Conservation (phyloP, 2,113 vertebrate species). For the Thamnaconus septentrionalis region DNA sequence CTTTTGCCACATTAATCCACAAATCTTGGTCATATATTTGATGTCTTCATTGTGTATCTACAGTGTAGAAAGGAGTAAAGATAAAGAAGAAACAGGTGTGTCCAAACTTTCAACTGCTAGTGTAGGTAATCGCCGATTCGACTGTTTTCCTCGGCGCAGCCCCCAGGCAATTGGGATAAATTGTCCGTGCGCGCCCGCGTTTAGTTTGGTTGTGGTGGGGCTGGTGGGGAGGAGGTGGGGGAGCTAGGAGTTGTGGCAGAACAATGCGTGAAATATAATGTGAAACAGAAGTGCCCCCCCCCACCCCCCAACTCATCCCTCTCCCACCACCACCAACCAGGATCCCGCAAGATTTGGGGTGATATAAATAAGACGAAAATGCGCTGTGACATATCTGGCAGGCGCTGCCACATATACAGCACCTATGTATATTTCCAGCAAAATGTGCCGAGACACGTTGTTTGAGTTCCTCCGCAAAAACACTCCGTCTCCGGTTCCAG, state of each 20-base stretch:
- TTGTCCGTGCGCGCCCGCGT: background rate
- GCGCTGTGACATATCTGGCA: slow-evolving; percentile 48
- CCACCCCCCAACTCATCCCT: too few species aligned
- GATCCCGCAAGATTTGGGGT: slow-evolving; percentile 27
- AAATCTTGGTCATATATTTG: too few species aligned
- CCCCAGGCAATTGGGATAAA: slow-evolving; percentile 31
- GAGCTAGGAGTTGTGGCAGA: slow-evolving; percentile 16
- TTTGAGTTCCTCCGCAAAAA: slow-evolving; percentile 28
- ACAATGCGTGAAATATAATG: slow-evolving; percentile 45
- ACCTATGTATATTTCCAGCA: slow-evolving; percentile 24
- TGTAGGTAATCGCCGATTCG: slow-evolving; percentile 13
- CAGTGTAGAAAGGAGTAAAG: too few species aligned
- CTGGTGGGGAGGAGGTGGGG: background rate
- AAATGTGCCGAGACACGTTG: slow-evolving; percentile 25
- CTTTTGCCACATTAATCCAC: too few species aligned
- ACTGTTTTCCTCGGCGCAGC: slow-evolving; percentile 20
- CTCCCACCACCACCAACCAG: too few species aligned
- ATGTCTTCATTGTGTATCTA: too few species aligned
- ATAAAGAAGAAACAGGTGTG: too few species aligned
- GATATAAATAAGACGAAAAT: slow-evolving; percentile 49
- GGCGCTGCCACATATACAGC: slow-evolving; percentile 17
- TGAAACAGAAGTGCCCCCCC: slow-evolving; percentile 12
- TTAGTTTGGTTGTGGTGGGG: background rate
- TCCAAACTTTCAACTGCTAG: too few species aligned
- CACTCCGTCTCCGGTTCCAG: slow-evolving; percentile 28